Evolutionary conservation across 2,888 invertebrate genomes (phyloP).

Genomic region (Ischnus inquisitorius): DNA sequence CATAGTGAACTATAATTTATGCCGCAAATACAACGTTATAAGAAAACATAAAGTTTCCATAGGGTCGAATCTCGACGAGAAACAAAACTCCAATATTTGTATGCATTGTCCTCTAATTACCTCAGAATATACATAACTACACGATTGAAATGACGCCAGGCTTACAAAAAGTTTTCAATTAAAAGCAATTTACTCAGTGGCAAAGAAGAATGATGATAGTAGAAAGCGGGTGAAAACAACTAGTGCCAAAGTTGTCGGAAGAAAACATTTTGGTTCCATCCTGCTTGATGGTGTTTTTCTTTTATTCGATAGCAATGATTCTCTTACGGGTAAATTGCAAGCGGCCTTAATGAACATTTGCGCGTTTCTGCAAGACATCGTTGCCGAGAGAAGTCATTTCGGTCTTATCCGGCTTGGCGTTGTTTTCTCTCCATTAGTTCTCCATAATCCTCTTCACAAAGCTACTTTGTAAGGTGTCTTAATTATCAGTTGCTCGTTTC

Average conservation of each 20-base stretch:
- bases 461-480: background rate
- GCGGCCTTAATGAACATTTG: too few species aligned
- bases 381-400: background rate
- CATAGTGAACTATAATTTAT: background rate
- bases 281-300: slow-evolving; percentile 1
- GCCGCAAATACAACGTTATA: background rate
- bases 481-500: slow-evolving; percentile 17
- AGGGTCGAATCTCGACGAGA: background rate
- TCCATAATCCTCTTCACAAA: too few species aligned
- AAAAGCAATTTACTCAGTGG: background rate
- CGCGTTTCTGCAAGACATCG: too few species aligned
- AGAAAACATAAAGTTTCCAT: slow-evolving; percentile 5
- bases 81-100: background rate
- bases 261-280: background rate
- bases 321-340: too few species aligned
- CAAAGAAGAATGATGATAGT: background rate
- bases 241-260: background rate
- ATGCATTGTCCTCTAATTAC: background rate
- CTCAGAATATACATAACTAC: background rate
- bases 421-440: too few species aligned
- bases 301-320: background rate
- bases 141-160: background rate
- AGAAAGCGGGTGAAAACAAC: background rate
- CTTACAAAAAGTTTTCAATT: background rate
- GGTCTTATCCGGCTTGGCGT: background rate